phyloP scores from a whole-genome alignment of 2,888 invertebrate species.

The Brachyptera putata region DNA sequence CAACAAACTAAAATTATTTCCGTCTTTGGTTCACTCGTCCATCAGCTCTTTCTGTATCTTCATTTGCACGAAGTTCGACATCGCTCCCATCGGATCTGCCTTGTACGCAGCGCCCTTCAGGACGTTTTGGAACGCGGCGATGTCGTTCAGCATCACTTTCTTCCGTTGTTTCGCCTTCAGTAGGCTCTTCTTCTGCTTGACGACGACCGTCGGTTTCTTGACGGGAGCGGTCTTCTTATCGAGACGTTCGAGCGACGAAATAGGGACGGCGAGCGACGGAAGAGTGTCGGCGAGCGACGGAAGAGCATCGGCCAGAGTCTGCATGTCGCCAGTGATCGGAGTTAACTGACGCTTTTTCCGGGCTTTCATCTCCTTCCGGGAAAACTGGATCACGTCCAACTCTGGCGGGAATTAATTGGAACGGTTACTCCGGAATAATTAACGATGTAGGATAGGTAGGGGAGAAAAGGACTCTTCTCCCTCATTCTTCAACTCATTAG shows the following conservation, averaged over 20 bases:
- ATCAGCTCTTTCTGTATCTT: slow-evolving; percentile 21
- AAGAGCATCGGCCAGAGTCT: slow-evolving; percentile 20
- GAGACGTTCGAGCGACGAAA: no score
- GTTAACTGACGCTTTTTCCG: slow-evolving; percentile 21
- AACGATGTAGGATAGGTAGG: no score
- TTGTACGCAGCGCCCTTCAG: slow-evolving; percentile 19
- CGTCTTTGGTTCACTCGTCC: no score
- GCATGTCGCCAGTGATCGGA: slow-evolving; percentile 27
- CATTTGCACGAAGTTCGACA: slow-evolving; percentile 19
- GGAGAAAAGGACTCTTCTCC: no score
- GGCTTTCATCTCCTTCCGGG: slow-evolving; percentile 4
- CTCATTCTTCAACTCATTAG: no score
- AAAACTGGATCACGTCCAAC: slow-evolving; percentile 12
- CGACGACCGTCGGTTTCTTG: no score
- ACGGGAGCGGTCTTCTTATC: no score
- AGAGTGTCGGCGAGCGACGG: no score
- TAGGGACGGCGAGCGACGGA: no score
- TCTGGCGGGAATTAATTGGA: slow-evolving; percentile 1
- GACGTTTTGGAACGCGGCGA: slow-evolving; percentile 13
- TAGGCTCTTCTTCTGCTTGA: neutral
- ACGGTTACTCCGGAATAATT: neutral
- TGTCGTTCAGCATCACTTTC: slow-evolving; percentile 19
- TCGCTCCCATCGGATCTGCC: slow-evolving; percentile 17
- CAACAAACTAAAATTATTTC: no score
- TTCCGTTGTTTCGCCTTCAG: neutral